Evolutionary conservation across 2,888 invertebrate genomes (phyloP), one percentile per base, ranked within the genome.

Genomic region (Polylopha cassiicola): DNA sequence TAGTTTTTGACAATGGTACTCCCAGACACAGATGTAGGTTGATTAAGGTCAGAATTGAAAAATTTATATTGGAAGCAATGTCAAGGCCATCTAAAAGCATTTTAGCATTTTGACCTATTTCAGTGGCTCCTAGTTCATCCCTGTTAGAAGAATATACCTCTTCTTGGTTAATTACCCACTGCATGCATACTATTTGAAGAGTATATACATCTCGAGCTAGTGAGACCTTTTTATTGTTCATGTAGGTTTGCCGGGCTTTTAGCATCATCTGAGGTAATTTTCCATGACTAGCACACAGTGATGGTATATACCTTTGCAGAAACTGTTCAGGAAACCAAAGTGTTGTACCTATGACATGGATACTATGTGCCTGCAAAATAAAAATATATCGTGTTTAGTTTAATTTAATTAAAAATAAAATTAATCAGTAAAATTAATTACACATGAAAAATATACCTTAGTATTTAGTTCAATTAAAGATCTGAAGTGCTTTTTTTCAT

Each of bases 281-380:
- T 15, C 70, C 73, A 68, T 87, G 73, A 71, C 74, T 70, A 71
- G 87, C 71, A 75, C 87, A 67, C 73, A 89, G 65, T 53, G 90
- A 73, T 52, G 89, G 82, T 46, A 89, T 78, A 69, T 90, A 88
- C 51, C 88, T 88, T 27, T 87, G 74, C 2, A 98, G 84, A 74
- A 97, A 98, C 53, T 89, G 88, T 65, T 92, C 93, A 0, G 97
- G 95, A 59, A 92, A 90, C 95, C 96, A 98, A 36, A 95, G 72
- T 8, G 93, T 87, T 61, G 93, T 93, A 1, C 95, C 95, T 41
- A 90, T 87, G 17, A 98, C 75, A 27, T 92, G 91, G 41, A 96
- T 90, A 17, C 92, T 92, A 49, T 93, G 92, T 26, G 93, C 88
- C 89, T 93, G 67, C 7, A 80, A 80, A 32, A 37, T 16, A 21